These are phyloP conservation scores for Hepsetus odoe DNA, from an alignment of 2,113 vertebrate species.

Conservation along the genomic window DNA sequence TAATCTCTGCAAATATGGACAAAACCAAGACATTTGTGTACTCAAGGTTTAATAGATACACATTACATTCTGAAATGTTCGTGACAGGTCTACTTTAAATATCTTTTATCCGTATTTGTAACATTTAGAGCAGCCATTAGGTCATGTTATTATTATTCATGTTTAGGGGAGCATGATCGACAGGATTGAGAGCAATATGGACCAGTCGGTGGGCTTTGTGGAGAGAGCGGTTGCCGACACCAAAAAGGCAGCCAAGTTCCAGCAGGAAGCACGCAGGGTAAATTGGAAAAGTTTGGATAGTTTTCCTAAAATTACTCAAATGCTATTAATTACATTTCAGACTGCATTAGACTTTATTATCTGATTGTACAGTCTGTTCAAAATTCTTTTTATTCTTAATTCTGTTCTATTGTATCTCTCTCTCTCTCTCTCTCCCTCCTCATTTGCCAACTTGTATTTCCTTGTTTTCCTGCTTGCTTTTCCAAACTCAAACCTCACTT, in stretches of 20 bases:
- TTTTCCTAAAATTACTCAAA: background rate
- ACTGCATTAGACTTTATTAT: slow-evolving; percentile 4
- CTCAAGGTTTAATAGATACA: too few species aligned
- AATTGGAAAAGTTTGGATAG: slow-evolving; percentile 55
- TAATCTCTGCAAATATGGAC: too few species aligned
- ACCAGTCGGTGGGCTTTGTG: slow-evolving; percentile 94
- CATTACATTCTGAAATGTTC: too few species aligned
- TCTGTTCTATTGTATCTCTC: background rate
- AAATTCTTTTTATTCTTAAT: background rate
- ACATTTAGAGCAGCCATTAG: too few species aligned
- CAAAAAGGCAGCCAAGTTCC: slow-evolving; percentile 94
- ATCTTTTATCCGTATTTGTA: too few species aligned
- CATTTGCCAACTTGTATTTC: too few species aligned
- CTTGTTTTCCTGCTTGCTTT: background rate
- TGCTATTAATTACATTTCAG: background rate
- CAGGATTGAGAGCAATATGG: slow-evolving; percentile 96
- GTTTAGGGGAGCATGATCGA: slow-evolving; percentile 98
- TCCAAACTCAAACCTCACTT: slow-evolving; percentile 1
- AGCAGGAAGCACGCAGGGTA: slow-evolving; percentile 93
- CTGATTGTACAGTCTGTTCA: background rate
- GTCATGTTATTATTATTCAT: background rate
- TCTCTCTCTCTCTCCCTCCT: background rate
- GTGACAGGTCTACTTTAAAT: too few species aligned
- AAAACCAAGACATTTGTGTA: too few species aligned
- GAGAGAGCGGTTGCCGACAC: slow-evolving; percentile 92